These are phyloP conservation scores for Eumeta japonica DNA, from an alignment of 1,140 invertebrate genomes.

Conservation along the genomic window DNA sequence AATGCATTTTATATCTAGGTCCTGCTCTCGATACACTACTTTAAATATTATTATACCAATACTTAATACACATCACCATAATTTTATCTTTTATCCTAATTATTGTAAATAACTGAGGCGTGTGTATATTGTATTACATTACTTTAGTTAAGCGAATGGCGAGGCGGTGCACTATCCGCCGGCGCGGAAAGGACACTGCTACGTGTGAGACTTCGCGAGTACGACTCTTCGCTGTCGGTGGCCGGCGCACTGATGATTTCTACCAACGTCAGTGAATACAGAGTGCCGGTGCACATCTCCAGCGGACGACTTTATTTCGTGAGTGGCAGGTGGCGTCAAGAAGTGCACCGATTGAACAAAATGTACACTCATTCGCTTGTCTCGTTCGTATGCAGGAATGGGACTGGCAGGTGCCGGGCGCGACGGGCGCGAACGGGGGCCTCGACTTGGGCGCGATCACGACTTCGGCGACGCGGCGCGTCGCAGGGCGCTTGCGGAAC, in stretches of 20 bases:
- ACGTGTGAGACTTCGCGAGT: slow-evolving; percentile 13
- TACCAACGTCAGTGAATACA: slow-evolving; percentile 33
- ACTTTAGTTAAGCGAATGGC: no score
- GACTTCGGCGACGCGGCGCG: slow-evolving; percentile 27
- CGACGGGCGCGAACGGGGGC: slow-evolving; percentile 8
- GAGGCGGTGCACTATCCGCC: slow-evolving; percentile 11
- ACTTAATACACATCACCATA: no score
- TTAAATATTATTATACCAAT: no score
- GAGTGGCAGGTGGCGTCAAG: no score
- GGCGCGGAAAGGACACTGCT: slow-evolving; percentile 14
- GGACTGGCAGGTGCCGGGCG: slow-evolving; percentile 26
- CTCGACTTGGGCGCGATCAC: slow-evolving; percentile 36
- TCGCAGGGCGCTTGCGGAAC: slow-evolving; percentile 26
- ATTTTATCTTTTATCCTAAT: no score
- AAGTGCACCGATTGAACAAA: no score
- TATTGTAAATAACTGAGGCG: no score
- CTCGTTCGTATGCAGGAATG: slow-evolving; percentile 26
- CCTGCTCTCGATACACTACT: no score
- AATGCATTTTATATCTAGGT: no score
- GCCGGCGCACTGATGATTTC: slow-evolving; percentile 22
- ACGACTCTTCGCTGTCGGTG: slow-evolving; percentile 15
- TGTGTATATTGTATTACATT: no score
- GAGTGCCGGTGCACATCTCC: slow-evolving; percentile 31
- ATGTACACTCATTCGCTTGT: no score
- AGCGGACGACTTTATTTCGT: slow-evolving; percentile 30